Evolutionary conservation across 1,140 invertebrate species (phyloP).

Genomic region (Aplysia californica): DNA sequence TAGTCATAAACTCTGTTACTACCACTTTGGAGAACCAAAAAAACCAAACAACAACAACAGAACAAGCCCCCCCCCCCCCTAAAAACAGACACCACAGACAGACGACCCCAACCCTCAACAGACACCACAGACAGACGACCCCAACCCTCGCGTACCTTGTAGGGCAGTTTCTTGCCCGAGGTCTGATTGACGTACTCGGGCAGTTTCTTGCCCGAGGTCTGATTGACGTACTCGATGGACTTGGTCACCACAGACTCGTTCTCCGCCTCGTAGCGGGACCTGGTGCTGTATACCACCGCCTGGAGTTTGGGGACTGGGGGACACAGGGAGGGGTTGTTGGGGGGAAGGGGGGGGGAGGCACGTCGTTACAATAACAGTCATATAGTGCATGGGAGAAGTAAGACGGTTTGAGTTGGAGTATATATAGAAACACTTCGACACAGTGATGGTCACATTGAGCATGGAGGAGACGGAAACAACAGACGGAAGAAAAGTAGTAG

Average conservation of each 20-base stretch:
- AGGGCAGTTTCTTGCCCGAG: not conserved
- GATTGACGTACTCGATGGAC: conserved; percentile 53
- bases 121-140: too few species aligned
- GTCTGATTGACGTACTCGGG: conserved; percentile 43
- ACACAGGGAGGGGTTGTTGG: conserved; percentile 33
- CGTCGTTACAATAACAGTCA: not conserved
- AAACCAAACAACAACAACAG: too few species aligned
- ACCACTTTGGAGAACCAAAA: too few species aligned
- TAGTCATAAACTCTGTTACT: too few species aligned
- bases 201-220: not conserved
- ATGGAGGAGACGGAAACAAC: too few species aligned
- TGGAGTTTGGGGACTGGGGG: conserved; percentile 53
- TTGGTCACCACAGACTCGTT: conserved; percentile 56
- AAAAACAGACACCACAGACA: too few species aligned
- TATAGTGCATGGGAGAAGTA: not conserved
- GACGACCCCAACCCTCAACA: too few species aligned
- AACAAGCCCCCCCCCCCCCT: too few species aligned
- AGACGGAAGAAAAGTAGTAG: too few species aligned
- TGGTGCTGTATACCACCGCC: conserved; percentile 55
- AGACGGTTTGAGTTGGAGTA: not conserved
- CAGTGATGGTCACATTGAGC: too few species aligned
- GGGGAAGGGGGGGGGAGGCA: not conserved
- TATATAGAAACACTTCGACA: too few species aligned
- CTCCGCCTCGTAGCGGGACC: conserved; percentile 53
- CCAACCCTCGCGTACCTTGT: too few species aligned